These are phyloP conservation scores for Daboia siamensis DNA, from an alignment of 2,113 vertebrate genomes.

Conservation along the genomic window DNA sequence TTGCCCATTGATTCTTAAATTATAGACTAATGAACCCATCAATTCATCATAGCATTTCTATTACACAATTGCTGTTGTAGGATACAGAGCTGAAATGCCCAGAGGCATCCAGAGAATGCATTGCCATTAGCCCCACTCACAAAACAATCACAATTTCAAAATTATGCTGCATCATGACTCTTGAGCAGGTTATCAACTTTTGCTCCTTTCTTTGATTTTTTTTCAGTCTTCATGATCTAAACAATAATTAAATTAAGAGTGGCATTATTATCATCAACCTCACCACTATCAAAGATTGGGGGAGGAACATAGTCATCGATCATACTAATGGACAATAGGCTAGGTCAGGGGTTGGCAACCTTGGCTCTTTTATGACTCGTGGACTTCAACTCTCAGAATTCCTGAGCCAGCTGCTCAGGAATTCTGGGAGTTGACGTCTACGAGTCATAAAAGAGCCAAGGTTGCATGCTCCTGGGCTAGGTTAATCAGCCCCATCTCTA, in stretches of 20 bases:
- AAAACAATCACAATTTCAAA: constrained; percentile 43
- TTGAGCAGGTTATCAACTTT: neutral
- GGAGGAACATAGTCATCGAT: neutral
- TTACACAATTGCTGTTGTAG: constrained; percentile 54
- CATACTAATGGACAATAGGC: neutral
- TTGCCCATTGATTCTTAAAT: constrained; percentile 57
- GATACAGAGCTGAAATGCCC: constrained; percentile 36
- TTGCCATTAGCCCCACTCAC: constrained; percentile 23
- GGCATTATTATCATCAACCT: neutral
- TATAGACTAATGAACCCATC: constrained; percentile 64
- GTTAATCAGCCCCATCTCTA: too few species aligned
- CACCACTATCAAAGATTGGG: neutral
- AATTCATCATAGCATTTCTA: constrained; percentile 64
- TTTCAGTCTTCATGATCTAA: constrained; percentile 17
- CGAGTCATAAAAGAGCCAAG: too few species aligned
- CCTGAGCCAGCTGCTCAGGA: too few species aligned
- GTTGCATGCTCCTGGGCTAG: too few species aligned
- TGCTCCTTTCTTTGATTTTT: constrained; percentile 18
- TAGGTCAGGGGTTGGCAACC: too few species aligned
- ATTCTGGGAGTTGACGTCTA: too few species aligned
- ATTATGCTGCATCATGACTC: constrained; percentile 36
- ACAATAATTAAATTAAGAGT: neutral
- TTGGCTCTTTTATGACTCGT: too few species aligned
- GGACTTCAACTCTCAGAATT: too few species aligned
- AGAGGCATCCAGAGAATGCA: constrained; percentile 29